These are phyloP conservation scores for Acanthacorydalis orientalis DNA, from an alignment of 2,888 invertebrate genomes.

Conservation along the genomic window DNA sequence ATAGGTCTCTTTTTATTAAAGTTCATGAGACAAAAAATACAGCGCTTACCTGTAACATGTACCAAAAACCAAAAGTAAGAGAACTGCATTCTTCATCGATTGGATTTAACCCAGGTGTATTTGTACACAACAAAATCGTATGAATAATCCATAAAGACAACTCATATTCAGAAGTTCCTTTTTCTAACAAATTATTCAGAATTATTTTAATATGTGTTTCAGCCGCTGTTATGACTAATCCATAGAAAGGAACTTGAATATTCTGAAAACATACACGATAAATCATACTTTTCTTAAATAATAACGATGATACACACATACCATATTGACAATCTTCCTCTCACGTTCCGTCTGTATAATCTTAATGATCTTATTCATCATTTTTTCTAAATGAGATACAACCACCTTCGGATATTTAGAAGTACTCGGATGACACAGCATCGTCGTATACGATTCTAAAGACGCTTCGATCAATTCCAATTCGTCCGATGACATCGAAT, in stretches of 20 bases:
- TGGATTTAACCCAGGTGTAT: conserved; percentile 70
- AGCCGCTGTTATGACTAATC: conserved; percentile 48
- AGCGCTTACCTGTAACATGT: conserved; percentile 57
- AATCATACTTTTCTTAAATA: background rate
- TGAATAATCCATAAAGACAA: conserved; percentile 46
- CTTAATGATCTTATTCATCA: conserved; percentile 36
- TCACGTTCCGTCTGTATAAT: conserved; percentile 31
- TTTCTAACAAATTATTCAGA: conserved; percentile 31
- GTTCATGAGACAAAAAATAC: background rate
- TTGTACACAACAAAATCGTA: conserved; percentile 62
- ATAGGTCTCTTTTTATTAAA: no score
- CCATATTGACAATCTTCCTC: conserved; percentile 23
- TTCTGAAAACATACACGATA: conserved; percentile 40
- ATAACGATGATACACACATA: conserved; percentile 11
- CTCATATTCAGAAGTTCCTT: conserved; percentile 31
- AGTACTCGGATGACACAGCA: conserved; percentile 43
- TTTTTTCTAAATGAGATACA: conserved; percentile 37
- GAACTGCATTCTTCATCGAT: conserved; percentile 76
- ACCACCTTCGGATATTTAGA: conserved; percentile 39
- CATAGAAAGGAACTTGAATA: conserved; percentile 46
- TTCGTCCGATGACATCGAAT: conserved; percentile 34
- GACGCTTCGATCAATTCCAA: conserved; percentile 41
- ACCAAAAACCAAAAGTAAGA: conserved; percentile 83
- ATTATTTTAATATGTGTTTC: conserved; percentile 49
- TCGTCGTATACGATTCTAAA: conserved; percentile 40